Percentiles rank a stretch among this genome's conserved stretches.
phyloP scores from a whole-genome alignment of 2,888 invertebrate genomes.

The Pegoplata infirma region DNA sequence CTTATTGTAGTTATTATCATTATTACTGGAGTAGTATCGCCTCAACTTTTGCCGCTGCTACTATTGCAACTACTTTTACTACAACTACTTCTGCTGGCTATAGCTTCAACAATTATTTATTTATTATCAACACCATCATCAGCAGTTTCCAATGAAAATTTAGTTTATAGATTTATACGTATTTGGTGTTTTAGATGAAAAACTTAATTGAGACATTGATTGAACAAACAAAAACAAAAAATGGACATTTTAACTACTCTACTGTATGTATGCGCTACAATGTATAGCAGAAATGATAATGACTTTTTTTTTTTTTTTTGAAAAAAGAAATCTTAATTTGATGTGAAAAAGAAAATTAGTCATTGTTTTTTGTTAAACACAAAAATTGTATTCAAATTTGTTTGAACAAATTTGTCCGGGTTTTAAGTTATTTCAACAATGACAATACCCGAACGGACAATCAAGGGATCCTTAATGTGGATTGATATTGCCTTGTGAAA shows the following conservation, averaged over 20 bases:
- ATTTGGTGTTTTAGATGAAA: conserved; percentile 78
- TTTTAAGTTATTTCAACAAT: conserved; percentile 1
- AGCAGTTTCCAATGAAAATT: conserved; percentile 57
- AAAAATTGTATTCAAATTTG: conserved; percentile 54
- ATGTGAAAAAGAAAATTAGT: conserved; percentile 48
- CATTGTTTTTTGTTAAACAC: conserved; percentile 57
- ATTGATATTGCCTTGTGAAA: conserved; percentile 38
- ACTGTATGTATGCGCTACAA: conserved; percentile 44
- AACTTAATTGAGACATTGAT: conserved; percentile 71
- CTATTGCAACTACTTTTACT: background rate
- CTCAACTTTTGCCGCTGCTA: background rate
- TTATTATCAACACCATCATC: conserved; percentile 69
- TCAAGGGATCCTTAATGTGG: background rate
- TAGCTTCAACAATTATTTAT: conserved; percentile 65
- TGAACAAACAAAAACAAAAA: conserved; percentile 63
- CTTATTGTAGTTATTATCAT: conserved; percentile 53
- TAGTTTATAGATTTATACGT: conserved; percentile 76
- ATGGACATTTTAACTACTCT: conserved; percentile 57
- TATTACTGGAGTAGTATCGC: conserved; percentile 37
- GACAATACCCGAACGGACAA: background rate
- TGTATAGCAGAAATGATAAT: conserved; percentile 58
- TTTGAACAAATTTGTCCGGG: conserved; percentile 40
- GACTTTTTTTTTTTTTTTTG: conserved; percentile 56
- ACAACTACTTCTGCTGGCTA: conserved; percentile 21
- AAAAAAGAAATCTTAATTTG: conserved; percentile 38